Evolutionary conservation across 2,797 vertebrate genomes (phyloP).

Genomic region (Lagocephalus sceleratus): DNA sequence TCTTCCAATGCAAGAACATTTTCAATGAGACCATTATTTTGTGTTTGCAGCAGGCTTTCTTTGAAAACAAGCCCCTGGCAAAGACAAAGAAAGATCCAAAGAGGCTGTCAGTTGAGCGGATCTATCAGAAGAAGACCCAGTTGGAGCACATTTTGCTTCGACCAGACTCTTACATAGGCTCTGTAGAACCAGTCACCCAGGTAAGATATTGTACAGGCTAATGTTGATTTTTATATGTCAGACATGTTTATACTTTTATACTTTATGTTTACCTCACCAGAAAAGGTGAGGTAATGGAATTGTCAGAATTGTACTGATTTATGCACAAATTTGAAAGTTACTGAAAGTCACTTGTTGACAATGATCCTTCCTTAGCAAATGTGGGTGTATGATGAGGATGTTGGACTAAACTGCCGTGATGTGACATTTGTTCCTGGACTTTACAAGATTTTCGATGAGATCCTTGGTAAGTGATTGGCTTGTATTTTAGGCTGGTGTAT

Average conservation of each 20-base stretch:
- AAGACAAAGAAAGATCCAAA: slow-evolving; percentile 84
- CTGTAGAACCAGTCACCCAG: slow-evolving; percentile 91
- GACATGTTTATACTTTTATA: too few species aligned
- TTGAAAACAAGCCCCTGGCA: slow-evolving; percentile 77
- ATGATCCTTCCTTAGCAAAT: slow-evolving; percentile 81
- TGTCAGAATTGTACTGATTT: neutral
- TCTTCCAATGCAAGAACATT: slow-evolving; percentile 1
- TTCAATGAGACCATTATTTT: neutral
- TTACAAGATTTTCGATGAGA: slow-evolving; percentile 99
- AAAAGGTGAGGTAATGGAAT: neutral
- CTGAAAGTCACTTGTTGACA: neutral
- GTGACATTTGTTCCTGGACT: slow-evolving; percentile 95
- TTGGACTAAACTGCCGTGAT: slow-evolving; percentile 89
- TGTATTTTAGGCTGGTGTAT: neutral
- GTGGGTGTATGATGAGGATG: slow-evolving; percentile 93
- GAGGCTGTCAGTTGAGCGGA: slow-evolving; percentile 87
- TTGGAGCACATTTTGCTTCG: slow-evolving; percentile 98
- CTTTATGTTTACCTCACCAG: too few species aligned
- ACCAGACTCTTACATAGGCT: slow-evolving; percentile 96
- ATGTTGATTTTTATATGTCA: too few species aligned
- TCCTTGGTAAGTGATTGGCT: slow-evolving; percentile 83
- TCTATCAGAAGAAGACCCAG: slow-evolving; percentile 98
- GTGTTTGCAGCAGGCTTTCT: slow-evolving; percentile 62
- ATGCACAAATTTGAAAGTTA: neutral
- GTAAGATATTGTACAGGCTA: slow-evolving; percentile 60